Conservation (phyloP, 2,888 invertebrate species). For the Scaeva pyrastri region DNA sequence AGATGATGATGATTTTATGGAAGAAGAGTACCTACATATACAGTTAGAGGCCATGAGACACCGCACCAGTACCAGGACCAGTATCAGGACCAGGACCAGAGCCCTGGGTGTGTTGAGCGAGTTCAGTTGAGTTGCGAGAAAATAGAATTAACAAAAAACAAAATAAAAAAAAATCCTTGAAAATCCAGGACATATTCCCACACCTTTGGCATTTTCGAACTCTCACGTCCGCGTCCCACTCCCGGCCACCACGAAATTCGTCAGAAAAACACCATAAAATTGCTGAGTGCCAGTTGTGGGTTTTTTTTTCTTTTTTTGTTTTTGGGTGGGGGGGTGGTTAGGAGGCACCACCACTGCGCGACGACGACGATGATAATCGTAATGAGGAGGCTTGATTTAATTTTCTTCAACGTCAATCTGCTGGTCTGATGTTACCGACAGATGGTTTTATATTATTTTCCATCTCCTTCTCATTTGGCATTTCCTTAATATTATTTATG, state of each 20-base stretch:
- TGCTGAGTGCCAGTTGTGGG: not conserved
- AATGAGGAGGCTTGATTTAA: slow-evolving; percentile 54
- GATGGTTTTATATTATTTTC: slow-evolving; percentile 41
- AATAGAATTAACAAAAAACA: slow-evolving; percentile 13
- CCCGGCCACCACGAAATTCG: not conserved
- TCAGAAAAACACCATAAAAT: slow-evolving; percentile 40
- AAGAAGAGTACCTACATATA: no score
- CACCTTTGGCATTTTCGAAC: slow-evolving; percentile 6
- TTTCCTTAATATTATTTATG: slow-evolving; percentile 24
- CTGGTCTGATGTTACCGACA: slow-evolving; percentile 36
- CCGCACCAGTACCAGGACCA: no score
- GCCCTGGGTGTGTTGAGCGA: not conserved
- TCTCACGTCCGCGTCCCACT: not conserved
- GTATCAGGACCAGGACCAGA: no score
- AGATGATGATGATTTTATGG: slow-evolving; percentile 50
- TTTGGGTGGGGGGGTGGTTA: no score
- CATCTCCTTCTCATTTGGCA: slow-evolving; percentile 11
- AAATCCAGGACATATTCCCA: slow-evolving; percentile 35
- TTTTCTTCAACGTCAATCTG: slow-evolving; percentile 58
- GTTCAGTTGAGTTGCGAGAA: not conserved
- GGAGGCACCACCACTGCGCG: not conserved
- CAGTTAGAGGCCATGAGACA: slow-evolving; percentile 8
- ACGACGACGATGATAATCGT: slow-evolving; percentile 33
- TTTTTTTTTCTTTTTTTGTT: no score
- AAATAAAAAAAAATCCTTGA: no score